Evolutionary conservation across 2,888 invertebrate species (phyloP).

Genomic region (Noctua janthina): DNA sequence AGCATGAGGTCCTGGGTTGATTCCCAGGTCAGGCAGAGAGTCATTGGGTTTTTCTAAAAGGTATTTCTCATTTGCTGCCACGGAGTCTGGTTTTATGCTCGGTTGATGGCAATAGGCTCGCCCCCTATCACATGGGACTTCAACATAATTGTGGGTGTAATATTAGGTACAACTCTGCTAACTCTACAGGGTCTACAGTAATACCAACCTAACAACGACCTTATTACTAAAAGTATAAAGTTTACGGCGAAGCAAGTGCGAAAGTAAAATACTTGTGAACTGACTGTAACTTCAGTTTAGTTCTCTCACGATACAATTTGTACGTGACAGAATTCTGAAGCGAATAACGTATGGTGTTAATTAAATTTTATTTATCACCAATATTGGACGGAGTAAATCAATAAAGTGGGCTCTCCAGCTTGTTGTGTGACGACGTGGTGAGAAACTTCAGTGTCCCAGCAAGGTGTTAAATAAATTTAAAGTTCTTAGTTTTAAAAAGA

Average conservation of each 20-base stretch:
- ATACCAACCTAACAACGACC: neutral
- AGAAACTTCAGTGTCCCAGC: neutral
- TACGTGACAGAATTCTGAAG: slow-evolving; percentile 58
- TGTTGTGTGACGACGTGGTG: neutral
- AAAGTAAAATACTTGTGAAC: neutral
- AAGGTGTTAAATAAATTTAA: neutral
- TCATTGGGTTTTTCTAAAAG: neutral
- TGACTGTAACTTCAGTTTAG: slow-evolving; percentile 20
- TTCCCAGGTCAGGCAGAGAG: neutral
- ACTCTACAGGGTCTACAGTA: neutral
- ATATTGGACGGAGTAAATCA: slow-evolving; percentile 20
- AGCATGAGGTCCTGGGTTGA: neutral
- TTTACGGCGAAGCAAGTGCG: neutral
- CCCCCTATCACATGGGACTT: neutral
- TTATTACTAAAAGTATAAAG: neutral
- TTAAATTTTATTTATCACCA: slow-evolving; percentile 40
- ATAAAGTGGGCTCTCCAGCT: slow-evolving; percentile 29
- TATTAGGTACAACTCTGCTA: neutral
- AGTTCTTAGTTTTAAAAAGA: neutral
- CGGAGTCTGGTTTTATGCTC: neutral
- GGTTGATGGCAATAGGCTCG: neutral
- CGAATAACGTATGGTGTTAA: slow-evolving; percentile 26
- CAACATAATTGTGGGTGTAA: neutral
- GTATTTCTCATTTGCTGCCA: neutral
- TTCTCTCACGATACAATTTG: slow-evolving; percentile 42